Evolutionary conservation across 2,888 invertebrate genomes (phyloP), one percentile per base, ranked within the genome.

Genomic region (Homarus gammarus): DNA sequence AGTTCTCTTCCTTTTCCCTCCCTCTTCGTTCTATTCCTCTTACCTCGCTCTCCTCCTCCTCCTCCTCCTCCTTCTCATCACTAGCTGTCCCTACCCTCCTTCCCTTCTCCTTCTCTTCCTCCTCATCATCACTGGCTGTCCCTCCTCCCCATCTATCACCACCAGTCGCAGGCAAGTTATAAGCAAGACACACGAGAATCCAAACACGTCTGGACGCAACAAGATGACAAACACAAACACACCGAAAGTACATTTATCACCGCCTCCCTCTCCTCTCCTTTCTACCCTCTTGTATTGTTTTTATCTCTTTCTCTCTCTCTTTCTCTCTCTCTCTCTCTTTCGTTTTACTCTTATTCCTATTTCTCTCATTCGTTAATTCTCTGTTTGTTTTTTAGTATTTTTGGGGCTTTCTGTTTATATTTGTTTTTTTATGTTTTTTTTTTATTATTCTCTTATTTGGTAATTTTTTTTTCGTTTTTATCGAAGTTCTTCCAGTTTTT

Each of bases 181-280:
- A 73, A 84, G 84, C 84, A 84, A 84, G 84, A 84, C 72, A 75
- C 84, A 84, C 56, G 84, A 40, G 73, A 73, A 84, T 33, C 84
- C 73, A 84, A 84, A 84, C 84, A 84, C 51, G 38, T 15, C 38
- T 10, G 22, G 72, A 72, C 72, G 44, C 5, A 36, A n/a, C 72
- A 56, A 84, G 73, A 73, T 73, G 84, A 84, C 73, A 36, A 56
- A 84, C 38, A 84, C 73, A 51, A 84, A 73, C 84, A 84, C 51
- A 36, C 6, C 6, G 38, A 8, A 33, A 72, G 10, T 12, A 84
- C 73, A 84, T 84, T 56, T 27, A 84, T 84, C 84, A 84, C 56
- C 73, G 12, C 36, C 51, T 33, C 33, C 36, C 15, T 31, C 31
- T 40, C 22, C 44, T 75, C 10, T 75, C 44, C 12, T 27, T 75